These are phyloP conservation scores for Periophthalmus magnuspinnatus DNA, from an alignment of 2,797 vertebrate species.

Conservation along the genomic window DNA sequence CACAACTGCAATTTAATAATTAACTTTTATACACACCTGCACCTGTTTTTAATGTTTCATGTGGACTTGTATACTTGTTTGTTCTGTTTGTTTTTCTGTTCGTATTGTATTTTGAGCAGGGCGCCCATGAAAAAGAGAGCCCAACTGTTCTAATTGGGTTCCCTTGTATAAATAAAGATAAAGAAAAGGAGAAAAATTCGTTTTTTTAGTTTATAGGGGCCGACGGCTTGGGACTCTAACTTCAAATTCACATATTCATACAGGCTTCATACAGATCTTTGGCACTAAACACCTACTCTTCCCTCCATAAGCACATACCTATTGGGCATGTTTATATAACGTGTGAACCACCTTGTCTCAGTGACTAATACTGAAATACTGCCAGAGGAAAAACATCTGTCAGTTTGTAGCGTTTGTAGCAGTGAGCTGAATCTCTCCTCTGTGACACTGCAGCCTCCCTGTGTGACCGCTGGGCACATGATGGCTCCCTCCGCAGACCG, in stretches of 20 bases:
- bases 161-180: too few species aligned
- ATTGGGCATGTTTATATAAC: too few species aligned
- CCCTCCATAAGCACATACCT: neutral
- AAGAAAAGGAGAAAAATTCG: too few species aligned
- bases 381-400: conserved; percentile 6
- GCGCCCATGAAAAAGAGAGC: too few species aligned
- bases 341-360: conserved; percentile 1
- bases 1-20: too few species aligned
- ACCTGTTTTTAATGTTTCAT: too few species aligned
- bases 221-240: neutral
- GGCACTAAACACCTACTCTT: neutral
- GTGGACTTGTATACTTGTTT: too few species aligned
- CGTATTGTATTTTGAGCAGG: too few species aligned
- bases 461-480: neutral
- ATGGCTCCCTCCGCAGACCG: neutral
- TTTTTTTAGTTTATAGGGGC: too few species aligned
- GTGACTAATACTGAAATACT: neutral
- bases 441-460: neutral
- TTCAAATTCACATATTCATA: neutral
- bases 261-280: neutral
- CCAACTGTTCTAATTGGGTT: too few species aligned
- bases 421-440: neutral
- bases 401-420: neutral
- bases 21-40: too few species aligned
- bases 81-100: too few species aligned